These are phyloP conservation scores for Reinhardtius hippoglossoides DNA, from an alignment of 2,113 vertebrate genomes.

Conservation along the genomic window DNA sequence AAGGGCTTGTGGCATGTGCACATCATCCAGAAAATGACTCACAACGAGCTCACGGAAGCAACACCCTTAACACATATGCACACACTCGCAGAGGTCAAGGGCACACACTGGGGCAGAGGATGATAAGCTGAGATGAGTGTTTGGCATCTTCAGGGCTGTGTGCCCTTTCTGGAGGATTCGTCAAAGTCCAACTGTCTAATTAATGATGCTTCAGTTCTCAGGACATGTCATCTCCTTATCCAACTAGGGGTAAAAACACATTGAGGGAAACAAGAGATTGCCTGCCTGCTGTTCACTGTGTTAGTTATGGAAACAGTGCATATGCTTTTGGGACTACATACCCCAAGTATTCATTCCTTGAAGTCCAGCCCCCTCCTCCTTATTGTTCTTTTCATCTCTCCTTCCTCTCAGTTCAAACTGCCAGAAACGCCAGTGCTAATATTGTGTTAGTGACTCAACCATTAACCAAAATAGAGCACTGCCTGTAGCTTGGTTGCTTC, in stretches of 20 bases:
- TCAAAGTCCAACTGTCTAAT: slow-evolving; percentile 82
- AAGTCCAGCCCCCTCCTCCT: neutral
- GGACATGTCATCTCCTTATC: slow-evolving; percentile 68
- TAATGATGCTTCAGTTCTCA: slow-evolving; percentile 76
- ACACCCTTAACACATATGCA: slow-evolving; percentile 40
- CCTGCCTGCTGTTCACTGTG: slow-evolving; percentile 51
- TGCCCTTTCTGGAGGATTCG: slow-evolving; percentile 83
- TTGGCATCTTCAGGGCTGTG: slow-evolving; percentile 75
- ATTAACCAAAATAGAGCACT: slow-evolving; percentile 72
- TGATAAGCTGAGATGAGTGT: slow-evolving; percentile 76
- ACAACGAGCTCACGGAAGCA: slow-evolving; percentile 48
- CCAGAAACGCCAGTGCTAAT: slow-evolving; percentile 68
- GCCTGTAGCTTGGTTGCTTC: slow-evolving; percentile 31
- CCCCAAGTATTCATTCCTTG: slow-evolving; percentile 32
- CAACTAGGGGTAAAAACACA: slow-evolving; percentile 61
- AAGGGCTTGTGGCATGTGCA: slow-evolving; percentile 36
- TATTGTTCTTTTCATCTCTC: slow-evolving; percentile 49
- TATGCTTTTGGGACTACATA: slow-evolving; percentile 36
- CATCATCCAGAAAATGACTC: slow-evolving; percentile 64
- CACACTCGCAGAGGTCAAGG: slow-evolving; percentile 67
- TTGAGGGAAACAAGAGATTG: slow-evolving; percentile 55
- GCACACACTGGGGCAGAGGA: slow-evolving; percentile 54
- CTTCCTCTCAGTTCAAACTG: slow-evolving; percentile 59
- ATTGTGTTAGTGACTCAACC: slow-evolving; percentile 76
- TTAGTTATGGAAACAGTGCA: slow-evolving; percentile 34